Percentiles rank a stretch among this genome's conserved stretches.
Evolutionary conservation across 2,888 invertebrate genomes (phyloP).

Genomic region (Oligia fasciuncula): DNA sequence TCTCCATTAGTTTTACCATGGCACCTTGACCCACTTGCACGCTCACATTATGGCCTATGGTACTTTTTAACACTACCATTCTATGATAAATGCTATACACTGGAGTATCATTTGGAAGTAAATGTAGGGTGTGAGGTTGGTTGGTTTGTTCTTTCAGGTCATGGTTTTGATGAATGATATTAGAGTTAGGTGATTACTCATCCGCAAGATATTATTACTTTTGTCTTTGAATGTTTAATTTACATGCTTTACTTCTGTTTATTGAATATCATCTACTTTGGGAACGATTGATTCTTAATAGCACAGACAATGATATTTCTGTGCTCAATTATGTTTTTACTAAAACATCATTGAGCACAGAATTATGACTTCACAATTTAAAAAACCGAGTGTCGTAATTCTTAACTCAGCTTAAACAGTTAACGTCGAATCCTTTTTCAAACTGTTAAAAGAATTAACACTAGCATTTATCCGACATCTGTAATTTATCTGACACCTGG

Average conservation of each 20-base stretch:
- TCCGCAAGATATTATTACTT: too few relatives aligned
- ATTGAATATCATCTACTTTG: neutral
- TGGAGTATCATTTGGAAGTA: constrained; percentile 34
- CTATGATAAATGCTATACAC: constrained; percentile 52
- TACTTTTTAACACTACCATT: constrained; percentile 59
- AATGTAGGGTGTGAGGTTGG: constrained; percentile 26
- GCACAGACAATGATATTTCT: too few relatives aligned
- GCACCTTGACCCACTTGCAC: constrained; percentile 73
- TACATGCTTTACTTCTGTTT: neutral
- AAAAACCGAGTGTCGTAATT: constrained; percentile 29
- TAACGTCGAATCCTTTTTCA: constrained; percentile 26
- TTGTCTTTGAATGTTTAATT: too few relatives aligned
- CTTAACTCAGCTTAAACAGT: constrained; percentile 17
- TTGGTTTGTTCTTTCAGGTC: constrained; percentile 9
- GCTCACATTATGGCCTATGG: constrained; percentile 38
- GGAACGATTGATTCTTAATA: neutral
- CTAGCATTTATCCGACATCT: constrained; percentile 42
- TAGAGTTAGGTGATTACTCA: too few relatives aligned
- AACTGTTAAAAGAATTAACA: constrained; percentile 27
- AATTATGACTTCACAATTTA: constrained; percentile 12
- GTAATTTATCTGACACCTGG: constrained; percentile 57
- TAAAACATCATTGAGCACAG: too few relatives aligned
- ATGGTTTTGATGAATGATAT: neutral
- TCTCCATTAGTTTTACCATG: constrained; percentile 70
- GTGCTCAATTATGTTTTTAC: too few relatives aligned